These are phyloP conservation scores for Bellardia bayeri DNA, from an alignment of 2,888 invertebrate genomes.

Conservation along the genomic window DNA sequence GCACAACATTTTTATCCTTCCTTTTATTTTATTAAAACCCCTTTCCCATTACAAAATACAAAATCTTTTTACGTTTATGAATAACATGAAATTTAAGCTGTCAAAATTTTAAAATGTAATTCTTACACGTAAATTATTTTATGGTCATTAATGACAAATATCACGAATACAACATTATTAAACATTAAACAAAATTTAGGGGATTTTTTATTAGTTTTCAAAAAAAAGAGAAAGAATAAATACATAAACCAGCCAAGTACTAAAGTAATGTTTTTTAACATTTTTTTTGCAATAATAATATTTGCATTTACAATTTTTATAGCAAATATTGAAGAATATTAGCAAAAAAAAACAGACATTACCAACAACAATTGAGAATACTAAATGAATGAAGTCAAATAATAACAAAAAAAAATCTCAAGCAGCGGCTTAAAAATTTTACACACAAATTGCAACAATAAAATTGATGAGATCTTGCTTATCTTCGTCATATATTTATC, in stretches of 20 bases:
- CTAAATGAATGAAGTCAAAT: slow-evolving; percentile 12
- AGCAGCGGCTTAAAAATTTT: slow-evolving; percentile 15
- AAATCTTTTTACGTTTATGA: no score
- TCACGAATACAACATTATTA: slow-evolving; percentile 18
- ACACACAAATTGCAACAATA: slow-evolving; percentile 19
- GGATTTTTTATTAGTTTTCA: slow-evolving; percentile 31
- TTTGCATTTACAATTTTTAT: slow-evolving; percentile 50
- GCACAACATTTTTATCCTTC: no score
- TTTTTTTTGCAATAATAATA: slow-evolving; percentile 9
- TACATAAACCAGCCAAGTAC: background rate
- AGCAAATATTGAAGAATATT: slow-evolving; percentile 19
- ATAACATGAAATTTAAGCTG: background rate
- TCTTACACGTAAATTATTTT: slow-evolving; percentile 43
- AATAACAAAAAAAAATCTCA: background rate
- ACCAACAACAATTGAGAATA: slow-evolving; percentile 20
- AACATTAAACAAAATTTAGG: slow-evolving; percentile 21
- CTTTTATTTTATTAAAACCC: no score
- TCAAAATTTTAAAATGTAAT: slow-evolving; percentile 27
- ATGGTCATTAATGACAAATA: background rate
- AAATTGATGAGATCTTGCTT: slow-evolving; percentile 12
- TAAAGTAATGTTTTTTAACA: background rate
- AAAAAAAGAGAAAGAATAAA: background rate
- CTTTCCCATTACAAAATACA: no score
- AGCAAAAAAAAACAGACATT: background rate
- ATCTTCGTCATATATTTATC: slow-evolving; percentile 28